A percentile compares a stretch with the other conserved stretches of the same genome.
phyloP scores from a whole-genome alignment of 2,797 vertebrate species.

The Enteromius thamalakanensis region DNA sequence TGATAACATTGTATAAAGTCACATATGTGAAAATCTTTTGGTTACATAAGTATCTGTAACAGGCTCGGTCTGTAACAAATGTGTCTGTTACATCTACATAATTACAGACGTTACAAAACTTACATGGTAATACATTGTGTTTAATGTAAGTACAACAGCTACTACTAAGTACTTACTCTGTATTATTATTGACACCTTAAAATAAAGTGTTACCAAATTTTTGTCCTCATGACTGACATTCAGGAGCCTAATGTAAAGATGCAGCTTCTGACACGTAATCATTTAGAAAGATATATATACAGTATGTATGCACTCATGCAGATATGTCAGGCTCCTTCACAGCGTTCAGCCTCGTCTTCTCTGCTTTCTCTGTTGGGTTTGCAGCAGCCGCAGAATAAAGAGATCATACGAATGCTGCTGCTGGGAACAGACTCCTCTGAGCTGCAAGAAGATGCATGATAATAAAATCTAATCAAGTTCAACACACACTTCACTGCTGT shows the following conservation, averaged over 20 bases:
- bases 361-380: not conserved
- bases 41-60: too few species aligned
- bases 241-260: not conserved
- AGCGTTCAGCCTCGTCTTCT: not conserved
- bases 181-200: too few species aligned
- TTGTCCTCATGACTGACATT: not conserved
- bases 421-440: not conserved
- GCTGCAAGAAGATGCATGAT: not conserved
- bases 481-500: not conserved
- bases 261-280: not conserved
- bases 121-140: too few species aligned
- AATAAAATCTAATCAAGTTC: not conserved
- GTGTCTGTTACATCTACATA: too few species aligned
- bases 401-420: not conserved
- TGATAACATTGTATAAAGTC: too few species aligned
- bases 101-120: too few species aligned
- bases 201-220: not conserved
- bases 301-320: too few species aligned
- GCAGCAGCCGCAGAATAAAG: constrained; percentile 2
- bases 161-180: too few species aligned
- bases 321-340: constrained; percentile 2
- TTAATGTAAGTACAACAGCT: too few species aligned
- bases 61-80: too few species aligned
- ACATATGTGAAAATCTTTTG: too few species aligned
- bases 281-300: not conserved